Conservation (phyloP, 2,888 invertebrate species). For the Caenorhabditis panamensis region DNA sequence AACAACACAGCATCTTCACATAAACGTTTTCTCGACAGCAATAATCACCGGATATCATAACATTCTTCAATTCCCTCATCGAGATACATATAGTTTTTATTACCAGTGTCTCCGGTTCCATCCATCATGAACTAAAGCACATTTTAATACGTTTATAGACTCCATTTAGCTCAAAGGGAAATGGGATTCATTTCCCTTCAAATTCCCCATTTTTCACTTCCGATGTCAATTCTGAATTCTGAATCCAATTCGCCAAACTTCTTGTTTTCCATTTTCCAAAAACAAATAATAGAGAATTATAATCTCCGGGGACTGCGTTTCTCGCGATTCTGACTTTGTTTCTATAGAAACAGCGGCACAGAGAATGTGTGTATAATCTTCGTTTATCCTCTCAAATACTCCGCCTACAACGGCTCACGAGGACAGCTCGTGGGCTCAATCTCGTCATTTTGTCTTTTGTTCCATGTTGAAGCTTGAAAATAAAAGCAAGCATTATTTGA, state of each 20-base stretch:
- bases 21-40: too few relatives aligned
- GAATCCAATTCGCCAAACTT: neutral
- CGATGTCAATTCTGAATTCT: too few relatives aligned
- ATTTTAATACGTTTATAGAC: neutral
- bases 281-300: neutral
- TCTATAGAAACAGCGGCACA: neutral
- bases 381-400: neutral
- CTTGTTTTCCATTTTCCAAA: neutral
- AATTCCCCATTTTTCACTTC: neutral
- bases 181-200: neutral
- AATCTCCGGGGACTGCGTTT: neutral
- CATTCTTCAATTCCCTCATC: too few relatives aligned
- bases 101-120: conserved; percentile 1
- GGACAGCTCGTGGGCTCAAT: neutral
- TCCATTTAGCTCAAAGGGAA: neutral
- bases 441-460: neutral
- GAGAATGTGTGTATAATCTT: neutral
- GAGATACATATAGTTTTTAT: neutral
- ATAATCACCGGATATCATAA: too few relatives aligned
- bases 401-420: neutral
- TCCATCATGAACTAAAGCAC: neutral
- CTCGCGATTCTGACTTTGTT: conserved; percentile 1
- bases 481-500: too few relatives aligned
- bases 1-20: too few relatives aligned
- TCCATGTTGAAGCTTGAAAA: too few relatives aligned